Base-by-base conservation (phyloP, 2,888 invertebrate genomes). In the Didymodactylos carnosus region DNA sequence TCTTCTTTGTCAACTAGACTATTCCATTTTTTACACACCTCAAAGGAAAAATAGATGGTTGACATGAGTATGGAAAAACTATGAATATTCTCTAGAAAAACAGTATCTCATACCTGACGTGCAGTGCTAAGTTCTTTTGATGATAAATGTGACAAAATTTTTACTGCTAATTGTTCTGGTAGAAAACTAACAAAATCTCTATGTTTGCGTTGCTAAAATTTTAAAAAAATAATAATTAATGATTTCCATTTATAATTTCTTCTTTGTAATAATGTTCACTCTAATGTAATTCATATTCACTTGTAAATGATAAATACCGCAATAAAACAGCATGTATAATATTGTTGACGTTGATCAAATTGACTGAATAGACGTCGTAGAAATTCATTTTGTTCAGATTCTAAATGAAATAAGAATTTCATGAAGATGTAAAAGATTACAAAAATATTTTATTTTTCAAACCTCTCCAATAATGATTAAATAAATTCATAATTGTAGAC, bases 351-450 rank as follows among this genome's bases (percentile, higher is more conserved):
- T 10, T 79, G 79, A 72, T 81, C 81, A 43, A 81, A 76, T 75
- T 80, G 80, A 46, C 81, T 76, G 49, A 81, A 72, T 41, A 81
- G 75, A 75, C 80, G 80, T 76, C 80, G 80, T n/a, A 81, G 79
- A 77, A 81, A 81, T 75, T 81, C 81, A 77, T 80, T 81, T 62
- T 35, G 35, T n/a, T 62, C 62, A 14, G 62, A 19, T 29, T 62
- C 62, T 62, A 10, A 29, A 49, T 19, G n/a, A 3, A 49, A 49
- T 23, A 23, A 4, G 6, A 8, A 23, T n/a, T 49, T 16, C 4
- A 69, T 39, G 5, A 7, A 35, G 23, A 16, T 69, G 3, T 10
- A 11, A 27, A 27, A 62, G n/a, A 41, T 6, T 41, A 23, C n/a
- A 49, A 2, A 11, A 49, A 49, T 5, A 0, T 14, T 8, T 49